Evolutionary conservation across 64 coral and sea anemone species (phyloP).

Genomic region (Stichodactyla mertensii): DNA sequence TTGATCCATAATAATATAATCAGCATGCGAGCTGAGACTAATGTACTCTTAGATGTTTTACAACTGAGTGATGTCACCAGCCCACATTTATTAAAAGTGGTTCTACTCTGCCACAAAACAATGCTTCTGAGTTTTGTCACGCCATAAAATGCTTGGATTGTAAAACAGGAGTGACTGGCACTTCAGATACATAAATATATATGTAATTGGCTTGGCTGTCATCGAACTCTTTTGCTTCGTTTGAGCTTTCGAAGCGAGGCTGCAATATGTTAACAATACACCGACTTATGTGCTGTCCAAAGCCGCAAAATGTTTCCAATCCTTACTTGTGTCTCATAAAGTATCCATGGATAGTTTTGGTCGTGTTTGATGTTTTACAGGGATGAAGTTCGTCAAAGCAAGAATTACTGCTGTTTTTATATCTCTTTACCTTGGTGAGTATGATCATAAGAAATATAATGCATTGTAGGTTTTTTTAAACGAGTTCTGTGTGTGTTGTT

Average conservation of each 20-base stretch:
- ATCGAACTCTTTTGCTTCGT: background rate
- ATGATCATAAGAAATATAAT: background rate
- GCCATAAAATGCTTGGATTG: background rate
- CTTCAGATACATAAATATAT: background rate
- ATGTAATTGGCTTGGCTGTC: conserved; percentile 7
- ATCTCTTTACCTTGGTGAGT: background rate
- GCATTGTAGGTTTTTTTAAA: no score
- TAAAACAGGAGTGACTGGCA: background rate
- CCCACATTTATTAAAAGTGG: background rate
- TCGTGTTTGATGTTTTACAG: background rate
- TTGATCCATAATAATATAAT: no score
- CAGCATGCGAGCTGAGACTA: no score
- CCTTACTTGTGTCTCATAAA: background rate
- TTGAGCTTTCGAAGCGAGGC: background rate
- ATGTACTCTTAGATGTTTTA: no score
- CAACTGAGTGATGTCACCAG: background rate
- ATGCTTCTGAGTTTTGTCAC: background rate
- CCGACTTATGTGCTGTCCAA: background rate
- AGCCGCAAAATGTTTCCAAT: background rate
- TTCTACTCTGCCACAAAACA: background rate
- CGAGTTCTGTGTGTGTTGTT: no score
- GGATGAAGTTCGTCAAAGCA: background rate
- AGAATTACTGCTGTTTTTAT: background rate
- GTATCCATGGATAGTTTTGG: background rate
- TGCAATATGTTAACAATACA: background rate